Percentiles rank a stretch among this genome's conserved stretches.
These are phyloP conservation scores for Carassius auratus DNA, from an alignment of 2,113 vertebrate genomes.

Conservation along the genomic window DNA sequence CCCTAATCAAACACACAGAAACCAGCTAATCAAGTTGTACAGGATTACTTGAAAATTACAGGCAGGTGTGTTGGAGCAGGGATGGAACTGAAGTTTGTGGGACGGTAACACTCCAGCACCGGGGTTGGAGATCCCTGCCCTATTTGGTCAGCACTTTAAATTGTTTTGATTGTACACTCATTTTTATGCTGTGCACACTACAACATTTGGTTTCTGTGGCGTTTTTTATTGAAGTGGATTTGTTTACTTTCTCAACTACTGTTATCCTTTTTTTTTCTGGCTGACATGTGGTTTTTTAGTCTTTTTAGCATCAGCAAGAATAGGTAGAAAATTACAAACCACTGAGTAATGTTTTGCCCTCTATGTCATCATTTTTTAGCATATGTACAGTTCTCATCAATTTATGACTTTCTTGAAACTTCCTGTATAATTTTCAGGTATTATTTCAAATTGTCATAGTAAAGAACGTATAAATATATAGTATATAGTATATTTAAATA, in stretches of 20 bases:
- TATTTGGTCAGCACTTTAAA: too few species aligned
- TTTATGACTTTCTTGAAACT: background rate
- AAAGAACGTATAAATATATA: background rate
- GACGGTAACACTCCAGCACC: too few species aligned
- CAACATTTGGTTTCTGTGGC: background rate
- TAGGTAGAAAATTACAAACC: background rate
- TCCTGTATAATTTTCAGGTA: background rate
- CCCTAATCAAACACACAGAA: background rate
- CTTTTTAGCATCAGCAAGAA: background rate
- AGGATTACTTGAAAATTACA: background rate
- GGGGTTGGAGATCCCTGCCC: too few species aligned
- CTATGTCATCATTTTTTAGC: background rate
- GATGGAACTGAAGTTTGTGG: too few species aligned
- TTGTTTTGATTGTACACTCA: background rate
- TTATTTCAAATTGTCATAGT: background rate
- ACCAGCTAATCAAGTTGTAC: background rate
- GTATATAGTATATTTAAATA: too few species aligned
- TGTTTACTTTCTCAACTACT: too few species aligned
- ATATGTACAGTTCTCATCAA: background rate
- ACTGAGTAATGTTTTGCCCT: background rate
- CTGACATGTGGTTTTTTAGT: background rate
- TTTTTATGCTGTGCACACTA: background rate
- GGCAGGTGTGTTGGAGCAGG: too few species aligned
- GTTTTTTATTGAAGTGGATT: too few species aligned
- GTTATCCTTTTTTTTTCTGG: too few species aligned